Evolutionary conservation across 2,113 vertebrate species (phyloP), one percentile per base, ranked within the genome.

Genomic region (Menura novaehollandiae): DNA sequence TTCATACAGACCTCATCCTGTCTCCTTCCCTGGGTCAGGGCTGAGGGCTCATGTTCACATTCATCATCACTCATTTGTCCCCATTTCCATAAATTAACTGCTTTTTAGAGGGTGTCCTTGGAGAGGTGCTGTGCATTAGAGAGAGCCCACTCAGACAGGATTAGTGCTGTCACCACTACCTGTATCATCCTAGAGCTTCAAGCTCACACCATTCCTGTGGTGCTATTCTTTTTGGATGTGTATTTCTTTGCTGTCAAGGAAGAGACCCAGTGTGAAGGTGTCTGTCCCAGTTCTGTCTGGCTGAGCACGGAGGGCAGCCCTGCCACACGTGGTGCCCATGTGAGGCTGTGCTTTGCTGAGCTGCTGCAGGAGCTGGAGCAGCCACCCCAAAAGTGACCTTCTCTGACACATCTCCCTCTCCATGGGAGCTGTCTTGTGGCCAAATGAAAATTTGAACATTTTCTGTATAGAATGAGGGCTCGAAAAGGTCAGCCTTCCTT

Each of bases 261-360:
- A 23, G 39, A 62, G 56, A 33, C 15, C 10, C 72, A 26, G 33
- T 2, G 41, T 46, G 59, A 41, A 58, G 59, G 4, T 41, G 8
- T 3, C n/a, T 80, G 39, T 59, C 28, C 12, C 17, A 44, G n/a
- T 1, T 79, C 3, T 14, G 58, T 19, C 39, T 59, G 75, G n/a
- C 39, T 19, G 67, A 66, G 46, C 62, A 26, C 37, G 15, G 51
- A 9, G 59, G 39, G 20, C 15, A 28, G 2, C 7, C 13, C 6
- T 59, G 39, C 30, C 28, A 18, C 43, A 7, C 0, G 0, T 0
- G 4, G 15, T 30, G 93, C 32, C 43, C 26, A 0, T 1, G 26
- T 7, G 39, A 46, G 85, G 43, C 18, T 67, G 52, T 27, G 75
- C 46, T 52, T 35, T 18, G 43, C 75, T 79, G 80, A 79, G 62